Base-by-base conservation (phyloP, 2,888 invertebrate species). In the Tiliacea citrago region DNA sequence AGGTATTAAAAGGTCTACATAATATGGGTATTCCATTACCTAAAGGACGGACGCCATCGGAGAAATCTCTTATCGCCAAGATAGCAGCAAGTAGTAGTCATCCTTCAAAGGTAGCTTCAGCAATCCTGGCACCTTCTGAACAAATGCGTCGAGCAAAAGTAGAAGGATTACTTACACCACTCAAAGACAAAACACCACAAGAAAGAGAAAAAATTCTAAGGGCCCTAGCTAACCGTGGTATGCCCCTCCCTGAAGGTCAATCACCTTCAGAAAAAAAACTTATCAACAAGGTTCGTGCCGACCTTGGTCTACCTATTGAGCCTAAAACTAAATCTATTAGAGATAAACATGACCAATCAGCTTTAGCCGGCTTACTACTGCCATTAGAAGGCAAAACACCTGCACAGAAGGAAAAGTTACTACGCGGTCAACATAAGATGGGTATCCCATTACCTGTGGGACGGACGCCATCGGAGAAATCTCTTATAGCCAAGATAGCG, bases 181-280 rank as follows among this genome's bases (percentile, higher is more conserved):
- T 82, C 3, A 67, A 81, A 70, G 89, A 84, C 3, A 90, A 90
- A 82, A 68, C 85, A 9, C 75, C 82, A 1, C 69, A 75, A 57
- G 67, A 89, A 68, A 86, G 84, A 74, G 86, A 88, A 69, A 87
- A 85, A 66, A 87, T 88, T 51, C 21, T 90, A 6, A 1, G 16
- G 35, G 79, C 58, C 7, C 39, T 83, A 6, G 71, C 61, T 9
- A 70, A 63, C 16, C n/a, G 12, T 24, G 76, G 82, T 10, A 0
- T 82, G 35, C 67, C 74, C 0, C 68, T 82, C 0, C 78, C 82
- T 5, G 69, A 82, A 63, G 71, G 61, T 0, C 21, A 67, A 49
- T 55, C 81, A 87, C n/a, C n/a, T n/a, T 91, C 91, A 2, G 89
- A 89, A 60, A 89, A 88, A 68, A 86, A 86, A 21, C 9, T 92